Evolutionary conservation across 2,113 vertebrate species (phyloP), one percentile per base, ranked within the genome.

Genomic region (Dipodomys stephensi): DNA sequence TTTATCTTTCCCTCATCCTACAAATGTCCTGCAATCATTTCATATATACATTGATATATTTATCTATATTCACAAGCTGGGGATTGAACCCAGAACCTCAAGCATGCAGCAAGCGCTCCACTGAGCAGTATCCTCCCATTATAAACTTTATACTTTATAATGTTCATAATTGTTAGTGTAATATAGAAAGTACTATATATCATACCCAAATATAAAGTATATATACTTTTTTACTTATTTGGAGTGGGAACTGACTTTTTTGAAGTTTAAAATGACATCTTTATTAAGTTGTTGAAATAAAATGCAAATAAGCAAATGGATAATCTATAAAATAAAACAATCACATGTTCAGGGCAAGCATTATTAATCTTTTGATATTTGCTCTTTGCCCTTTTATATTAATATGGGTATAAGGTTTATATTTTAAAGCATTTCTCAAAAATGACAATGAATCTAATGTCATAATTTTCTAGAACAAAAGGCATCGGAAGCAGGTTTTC

Each of bases 131-230:
- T 62, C 60, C 60, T 22, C 60, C 44, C 60, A 91, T 30, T 77
- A 88, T 95, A 35, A 62, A 7, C 83, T 85, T 72, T 91, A 73
- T 71, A 94, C 83, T 85, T 72, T 91, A 73, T 71, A 94, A 74
- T 65, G n/a, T 73, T 93, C n/a, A n/a, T 39, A 73, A 22, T n/a
- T 83, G 62, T 79, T 46, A 30, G 11, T 71, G 35, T 78, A 79
- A 83, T 28, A 49, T 79, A 53, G 67, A 49, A 86, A 90, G 27
- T 71, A 46, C 23, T 82, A 27, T 19, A n/a, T 65, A 39, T 46
- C 11, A 7, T 46, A 88, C 5, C 39, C 39, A 39, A 39, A 67
- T 44, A 49, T 72, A 49, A 67, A 83, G 6, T 71, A 88, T 15
- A 68, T 79, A n/a, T 73, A 39, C 76, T 27, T 93, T 15, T 35